Conservation (phyloP, 2,797 vertebrate genomes). For the Peromyscus nudipes region DNA sequence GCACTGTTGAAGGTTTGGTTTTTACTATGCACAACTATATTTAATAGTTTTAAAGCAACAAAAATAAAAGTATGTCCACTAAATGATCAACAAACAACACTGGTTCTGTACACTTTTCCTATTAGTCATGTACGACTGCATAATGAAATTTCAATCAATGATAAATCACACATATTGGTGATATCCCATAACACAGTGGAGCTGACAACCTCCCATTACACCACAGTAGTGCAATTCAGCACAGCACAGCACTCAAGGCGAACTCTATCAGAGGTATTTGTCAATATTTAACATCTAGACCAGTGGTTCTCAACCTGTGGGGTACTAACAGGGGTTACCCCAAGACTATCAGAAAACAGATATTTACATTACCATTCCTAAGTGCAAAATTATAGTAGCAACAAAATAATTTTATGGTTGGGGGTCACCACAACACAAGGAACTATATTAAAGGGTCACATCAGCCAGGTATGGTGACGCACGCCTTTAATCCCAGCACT, state of each 20-base stretch:
- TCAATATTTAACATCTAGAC: not conserved
- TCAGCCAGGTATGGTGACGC: not conserved
- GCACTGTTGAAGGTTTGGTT: not conserved
- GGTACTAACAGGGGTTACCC: not conserved
- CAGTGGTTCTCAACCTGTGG: not conserved
- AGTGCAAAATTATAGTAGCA: not conserved
- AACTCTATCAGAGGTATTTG: constrained; percentile 10
- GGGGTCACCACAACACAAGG: not conserved
- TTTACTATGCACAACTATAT: too few species aligned
- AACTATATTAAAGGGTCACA: not conserved
- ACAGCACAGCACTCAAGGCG: not conserved
- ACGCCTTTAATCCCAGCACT: not conserved
- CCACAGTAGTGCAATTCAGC: not conserved
- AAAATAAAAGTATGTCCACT: not conserved
- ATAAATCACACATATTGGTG: not conserved
- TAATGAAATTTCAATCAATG: not conserved
- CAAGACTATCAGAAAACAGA: not conserved
- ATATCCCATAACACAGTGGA: not conserved
- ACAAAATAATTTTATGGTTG: not conserved
- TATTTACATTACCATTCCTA: not conserved
- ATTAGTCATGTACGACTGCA: not conserved
- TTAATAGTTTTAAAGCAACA: not conserved
- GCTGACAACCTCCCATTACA: not conserved
- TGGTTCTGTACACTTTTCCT: not conserved
- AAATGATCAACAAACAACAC: not conserved